Evolutionary conservation across 30 jellyfish, hydroid and myxozoan species (phyloP).

Genomic region (Aurelia coerulea): DNA sequence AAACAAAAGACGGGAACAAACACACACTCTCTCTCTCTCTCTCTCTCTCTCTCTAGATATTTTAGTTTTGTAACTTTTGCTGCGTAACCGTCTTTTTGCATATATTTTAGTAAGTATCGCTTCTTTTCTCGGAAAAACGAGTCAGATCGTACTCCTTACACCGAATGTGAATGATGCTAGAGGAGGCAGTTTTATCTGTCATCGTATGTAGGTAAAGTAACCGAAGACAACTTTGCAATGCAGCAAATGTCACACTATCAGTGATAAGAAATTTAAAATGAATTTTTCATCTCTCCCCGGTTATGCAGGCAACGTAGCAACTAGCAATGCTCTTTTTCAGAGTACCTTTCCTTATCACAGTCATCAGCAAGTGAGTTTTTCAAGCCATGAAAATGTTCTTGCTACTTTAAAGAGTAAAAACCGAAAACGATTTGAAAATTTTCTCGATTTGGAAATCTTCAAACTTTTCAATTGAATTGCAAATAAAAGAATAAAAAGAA

Average conservation of each 20-base stretch:
- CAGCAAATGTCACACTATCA: conserved; percentile 13
- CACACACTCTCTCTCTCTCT: too few species aligned
- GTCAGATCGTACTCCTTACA: too few species aligned
- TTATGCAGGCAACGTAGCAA: neutral
- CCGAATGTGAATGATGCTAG: too few species aligned
- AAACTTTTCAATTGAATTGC: neutral
- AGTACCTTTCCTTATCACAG: conserved; percentile 12
- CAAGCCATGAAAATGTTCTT: neutral
- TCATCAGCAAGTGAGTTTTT: conserved; percentile 5
- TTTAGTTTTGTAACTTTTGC: neutral
- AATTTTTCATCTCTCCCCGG: conserved; percentile 14
- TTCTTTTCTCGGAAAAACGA: neutral
- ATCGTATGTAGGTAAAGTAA: neutral
- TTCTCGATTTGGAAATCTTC: neutral
- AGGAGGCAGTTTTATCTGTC: neutral
- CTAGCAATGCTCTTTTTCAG: conserved; percentile 5
- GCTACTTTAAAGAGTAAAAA: conserved; percentile 15
- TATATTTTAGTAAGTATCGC: neutral
- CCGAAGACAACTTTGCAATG: neutral
- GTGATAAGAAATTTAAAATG: conserved; percentile 9
- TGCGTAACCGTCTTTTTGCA: neutral
- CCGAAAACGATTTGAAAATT: conserved; percentile 12
- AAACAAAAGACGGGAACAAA: too few species aligned
- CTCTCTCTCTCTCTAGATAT: too few species aligned
- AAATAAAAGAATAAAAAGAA: too few species aligned